Evolutionary conservation across 2,888 invertebrate genomes (phyloP).

Genomic region (Allophyes oxyacanthae): DNA sequence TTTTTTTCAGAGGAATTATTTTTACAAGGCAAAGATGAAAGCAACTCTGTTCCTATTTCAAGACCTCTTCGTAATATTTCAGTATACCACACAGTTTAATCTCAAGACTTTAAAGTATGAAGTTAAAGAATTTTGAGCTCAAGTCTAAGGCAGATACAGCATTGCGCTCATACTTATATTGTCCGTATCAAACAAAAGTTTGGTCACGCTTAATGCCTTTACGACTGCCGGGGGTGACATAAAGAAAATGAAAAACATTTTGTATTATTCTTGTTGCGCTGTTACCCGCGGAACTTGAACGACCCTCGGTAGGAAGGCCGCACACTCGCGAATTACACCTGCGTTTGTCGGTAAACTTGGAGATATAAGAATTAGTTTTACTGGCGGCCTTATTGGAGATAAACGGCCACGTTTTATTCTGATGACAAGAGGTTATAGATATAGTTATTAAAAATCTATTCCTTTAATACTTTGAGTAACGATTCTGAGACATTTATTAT

Average conservation of each 20-base stretch:
- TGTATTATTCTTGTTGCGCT: constrained; percentile 90
- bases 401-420: no score
- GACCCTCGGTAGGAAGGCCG: constrained; percentile 75
- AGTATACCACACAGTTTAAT: background rate
- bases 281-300: constrained; percentile 85
- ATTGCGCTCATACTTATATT: constrained; percentile 83
- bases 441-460: no score
- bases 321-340: constrained; percentile 63
- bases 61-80: no score
- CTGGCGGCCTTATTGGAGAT: background rate
- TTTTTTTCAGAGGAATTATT: no score
- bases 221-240: constrained; percentile 95
- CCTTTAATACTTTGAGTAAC: no score
- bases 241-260: constrained; percentile 97
- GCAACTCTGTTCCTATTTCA: no score
- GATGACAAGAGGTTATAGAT: no score
- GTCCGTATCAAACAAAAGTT: constrained; percentile 91
- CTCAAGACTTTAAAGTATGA: constrained; percentile 34
- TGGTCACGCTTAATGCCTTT: constrained; percentile 97
- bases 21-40: no score
- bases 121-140: constrained; percentile 34
- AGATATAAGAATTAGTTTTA: constrained; percentile 14
- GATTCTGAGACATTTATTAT: no score
- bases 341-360: constrained; percentile 44
- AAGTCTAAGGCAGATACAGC: constrained; percentile 60